These are phyloP conservation scores for Emydoidea blandingii DNA, from an alignment of 2,797 vertebrate genomes.

Conservation along the genomic window DNA sequence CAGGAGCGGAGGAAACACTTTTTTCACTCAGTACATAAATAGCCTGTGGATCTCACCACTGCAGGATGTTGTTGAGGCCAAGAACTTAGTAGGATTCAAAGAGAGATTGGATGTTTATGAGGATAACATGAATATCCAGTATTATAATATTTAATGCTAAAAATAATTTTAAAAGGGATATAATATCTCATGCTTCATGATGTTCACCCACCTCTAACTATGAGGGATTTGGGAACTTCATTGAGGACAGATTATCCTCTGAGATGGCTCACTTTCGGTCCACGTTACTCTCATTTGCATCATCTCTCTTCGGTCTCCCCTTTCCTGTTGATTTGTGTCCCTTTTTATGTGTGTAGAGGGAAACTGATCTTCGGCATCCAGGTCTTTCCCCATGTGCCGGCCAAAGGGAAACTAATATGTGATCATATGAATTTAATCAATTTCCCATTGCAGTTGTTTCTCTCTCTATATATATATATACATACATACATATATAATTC, in stretches of 20 bases:
- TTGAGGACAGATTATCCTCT: neutral
- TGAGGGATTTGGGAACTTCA: neutral
- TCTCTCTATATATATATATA: neutral
- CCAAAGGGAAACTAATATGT: neutral
- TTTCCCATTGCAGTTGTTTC: neutral
- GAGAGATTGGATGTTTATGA: neutral
- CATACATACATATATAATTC: neutral
- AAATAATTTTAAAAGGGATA: neutral
- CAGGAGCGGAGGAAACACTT: constrained; percentile 1
- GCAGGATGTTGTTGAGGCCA: neutral
- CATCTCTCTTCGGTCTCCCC: neutral
- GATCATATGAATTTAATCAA: neutral
- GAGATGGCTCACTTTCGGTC: neutral
- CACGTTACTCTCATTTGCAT: neutral
- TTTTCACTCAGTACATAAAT: neutral
- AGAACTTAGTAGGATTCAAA: neutral
- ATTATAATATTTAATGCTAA: neutral
- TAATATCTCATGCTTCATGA: neutral
- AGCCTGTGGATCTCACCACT: neutral
- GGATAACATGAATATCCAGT: neutral
- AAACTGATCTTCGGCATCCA: neutral
- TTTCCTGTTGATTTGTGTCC: constrained; percentile 3
- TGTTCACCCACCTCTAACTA: neutral
- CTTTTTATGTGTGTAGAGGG: neutral
- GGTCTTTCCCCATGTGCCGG: neutral